Evolutionary conservation across 2,797 vertebrate species (phyloP).

Genomic region (Sebastes cheni): DNA sequence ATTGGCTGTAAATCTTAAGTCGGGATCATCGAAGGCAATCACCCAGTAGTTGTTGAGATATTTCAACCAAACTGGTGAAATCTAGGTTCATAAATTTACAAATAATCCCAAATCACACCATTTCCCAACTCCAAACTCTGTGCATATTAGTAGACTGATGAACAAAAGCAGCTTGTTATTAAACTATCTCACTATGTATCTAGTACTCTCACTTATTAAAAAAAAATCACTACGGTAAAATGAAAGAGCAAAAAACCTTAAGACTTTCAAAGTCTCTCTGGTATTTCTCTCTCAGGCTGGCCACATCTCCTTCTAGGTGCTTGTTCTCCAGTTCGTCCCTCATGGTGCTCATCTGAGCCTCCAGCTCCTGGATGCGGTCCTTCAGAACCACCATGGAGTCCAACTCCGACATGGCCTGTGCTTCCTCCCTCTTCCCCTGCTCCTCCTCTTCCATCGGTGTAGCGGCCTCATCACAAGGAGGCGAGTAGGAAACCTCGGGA

Average conservation of each 20-base stretch:
- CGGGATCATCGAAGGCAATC: not conserved
- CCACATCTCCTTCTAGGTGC: slow-evolving; percentile 86
- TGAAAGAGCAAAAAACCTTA: slow-evolving; percentile 87
- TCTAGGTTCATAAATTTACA: not conserved
- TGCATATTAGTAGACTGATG: slow-evolving; percentile 27
- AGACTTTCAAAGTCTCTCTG: slow-evolving; percentile 98
- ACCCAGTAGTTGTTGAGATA: not conserved
- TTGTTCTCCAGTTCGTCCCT: slow-evolving; percentile 93
- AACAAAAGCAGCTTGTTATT: slow-evolving; percentile 34
- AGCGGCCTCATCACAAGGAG: slow-evolving; percentile 14
- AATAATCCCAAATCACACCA: slow-evolving; percentile 37
- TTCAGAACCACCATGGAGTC: slow-evolving; percentile 87
- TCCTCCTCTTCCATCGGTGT: slow-evolving; percentile 64
- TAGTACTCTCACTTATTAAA: not conserved
- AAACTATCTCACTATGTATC: slow-evolving; percentile 22
- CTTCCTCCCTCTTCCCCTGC: slow-evolving; percentile 35
- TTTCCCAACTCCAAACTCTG: slow-evolving; percentile 55
- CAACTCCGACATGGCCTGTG: slow-evolving; percentile 53
- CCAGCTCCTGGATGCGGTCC: slow-evolving; percentile 92
- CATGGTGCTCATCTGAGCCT: slow-evolving; percentile 93
- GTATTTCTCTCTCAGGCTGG: slow-evolving; percentile 93
- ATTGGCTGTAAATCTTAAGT: not conserved
- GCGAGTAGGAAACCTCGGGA: not conserved
- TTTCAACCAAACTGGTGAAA: not conserved
- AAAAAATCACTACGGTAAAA: slow-evolving; percentile 48